These are phyloP conservation scores for Drosophila burlai DNA, from an alignment of 1,140 invertebrate genomes.

Conservation along the genomic window DNA sequence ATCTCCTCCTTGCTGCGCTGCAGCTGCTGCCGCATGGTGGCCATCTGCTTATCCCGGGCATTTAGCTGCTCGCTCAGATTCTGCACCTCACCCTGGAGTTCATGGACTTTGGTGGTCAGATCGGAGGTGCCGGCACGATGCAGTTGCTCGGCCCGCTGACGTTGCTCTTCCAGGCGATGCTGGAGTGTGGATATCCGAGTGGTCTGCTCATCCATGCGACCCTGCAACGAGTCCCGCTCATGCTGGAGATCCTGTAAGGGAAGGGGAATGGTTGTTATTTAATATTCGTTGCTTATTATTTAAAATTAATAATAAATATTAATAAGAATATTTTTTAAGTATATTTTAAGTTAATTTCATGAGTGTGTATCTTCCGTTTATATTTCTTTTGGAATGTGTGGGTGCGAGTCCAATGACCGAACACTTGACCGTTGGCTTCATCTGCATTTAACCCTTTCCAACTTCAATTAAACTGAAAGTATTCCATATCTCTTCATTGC, in stretches of 20 bases:
- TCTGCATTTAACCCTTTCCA: constrained; percentile 44
- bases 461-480: constrained; percentile 51
- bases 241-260: constrained; percentile 89
- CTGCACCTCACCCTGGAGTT: constrained; percentile 87
- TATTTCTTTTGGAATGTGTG: background rate
- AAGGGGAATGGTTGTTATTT: background rate
- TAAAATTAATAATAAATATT: background rate
- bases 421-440: constrained; percentile 51
- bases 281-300: background rate
- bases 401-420: constrained; percentile 61
- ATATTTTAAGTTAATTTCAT: background rate
- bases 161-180: constrained; percentile 91
- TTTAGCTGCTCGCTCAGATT: constrained; percentile 87
- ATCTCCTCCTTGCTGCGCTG: constrained; percentile 82
- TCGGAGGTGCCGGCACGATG: constrained; percentile 89
- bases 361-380: background rate
- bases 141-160: constrained; percentile 89
- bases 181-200: constrained; percentile 92
- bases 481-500: constrained; percentile 3
- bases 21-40: constrained; percentile 84
- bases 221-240: constrained; percentile 92
- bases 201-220: constrained; percentile 91
- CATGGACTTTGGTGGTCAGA: constrained; percentile 89
- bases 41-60: constrained; percentile 87
- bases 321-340: background rate